These are phyloP conservation scores for Cuculus canorus DNA, from an alignment of 2,797 vertebrate species.

Conservation along the genomic window DNA sequence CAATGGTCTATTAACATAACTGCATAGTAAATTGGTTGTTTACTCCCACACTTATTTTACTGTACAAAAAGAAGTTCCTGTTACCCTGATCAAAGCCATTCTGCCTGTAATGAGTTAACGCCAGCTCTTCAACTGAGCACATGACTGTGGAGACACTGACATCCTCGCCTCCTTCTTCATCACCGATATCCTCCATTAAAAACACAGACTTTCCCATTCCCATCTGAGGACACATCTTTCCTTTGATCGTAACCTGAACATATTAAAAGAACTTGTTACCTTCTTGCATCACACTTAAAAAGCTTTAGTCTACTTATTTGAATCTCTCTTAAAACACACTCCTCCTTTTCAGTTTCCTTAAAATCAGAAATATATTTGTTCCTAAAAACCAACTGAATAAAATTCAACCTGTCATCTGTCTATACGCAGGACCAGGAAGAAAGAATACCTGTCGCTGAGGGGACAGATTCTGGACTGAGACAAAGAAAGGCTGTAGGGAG, in stretches of 20 bases:
- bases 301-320: background rate
- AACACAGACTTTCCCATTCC: slow-evolving; percentile 92
- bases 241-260: slow-evolving; percentile 90
- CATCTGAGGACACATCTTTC: slow-evolving; percentile 90
- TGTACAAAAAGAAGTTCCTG: background rate
- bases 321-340: background rate
- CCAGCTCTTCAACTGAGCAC: slow-evolving; percentile 95
- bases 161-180: slow-evolving; percentile 6
- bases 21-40: background rate
- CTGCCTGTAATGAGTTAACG: slow-evolving; percentile 85
- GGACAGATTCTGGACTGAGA: background rate
- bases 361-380: background rate
- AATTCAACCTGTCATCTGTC: background rate
- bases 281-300: background rate
- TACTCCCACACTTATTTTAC: background rate
- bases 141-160: slow-evolving; percentile 79
- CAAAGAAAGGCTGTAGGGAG: background rate
- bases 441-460: background rate
- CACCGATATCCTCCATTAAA: slow-evolving; percentile 78
- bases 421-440: background rate
- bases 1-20: background rate
- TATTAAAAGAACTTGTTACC: background rate
- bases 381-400: background rate
- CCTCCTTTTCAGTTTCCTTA: background rate
- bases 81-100: slow-evolving; percentile 93